Evolutionary conservation across 2,113 vertebrate genomes (phyloP).

Genomic region (Maylandia zebra): DNA sequence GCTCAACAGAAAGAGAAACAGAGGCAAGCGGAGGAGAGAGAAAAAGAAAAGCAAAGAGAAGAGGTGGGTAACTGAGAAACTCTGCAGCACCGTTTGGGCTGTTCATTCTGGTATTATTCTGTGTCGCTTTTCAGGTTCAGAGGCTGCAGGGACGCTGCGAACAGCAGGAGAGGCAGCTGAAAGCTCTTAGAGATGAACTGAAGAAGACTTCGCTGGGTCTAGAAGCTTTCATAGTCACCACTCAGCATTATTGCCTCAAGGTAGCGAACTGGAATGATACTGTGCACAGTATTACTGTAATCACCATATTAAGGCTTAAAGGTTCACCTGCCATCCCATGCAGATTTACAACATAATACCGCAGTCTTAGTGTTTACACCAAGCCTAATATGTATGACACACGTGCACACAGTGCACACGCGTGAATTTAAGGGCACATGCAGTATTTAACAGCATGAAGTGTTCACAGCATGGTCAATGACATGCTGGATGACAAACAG

Average conservation of each 20-base stretch:
- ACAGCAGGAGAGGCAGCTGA: constrained; percentile 78
- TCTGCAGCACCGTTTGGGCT: background rate
- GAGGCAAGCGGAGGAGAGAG: constrained; percentile 31
- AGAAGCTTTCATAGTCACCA: constrained; percentile 83
- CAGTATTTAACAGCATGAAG: constrained; percentile 8
- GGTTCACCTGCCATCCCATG: background rate
- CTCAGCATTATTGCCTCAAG: constrained; percentile 88
- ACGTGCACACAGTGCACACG: background rate
- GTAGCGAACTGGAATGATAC: constrained; percentile 28
- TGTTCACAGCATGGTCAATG: constrained; percentile 14
- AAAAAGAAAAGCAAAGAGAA: constrained; percentile 38
- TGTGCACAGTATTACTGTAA: background rate
- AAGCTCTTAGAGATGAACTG: constrained; percentile 72
- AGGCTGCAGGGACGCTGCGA: constrained; percentile 80
- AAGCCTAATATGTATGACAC: background rate
- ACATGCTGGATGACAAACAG: background rate
- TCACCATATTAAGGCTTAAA: background rate
- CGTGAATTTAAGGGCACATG: background rate
- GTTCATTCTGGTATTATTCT: background rate
- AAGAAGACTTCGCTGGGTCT: constrained; percentile 75
- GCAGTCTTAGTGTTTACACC: background rate
- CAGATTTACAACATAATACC: background rate
- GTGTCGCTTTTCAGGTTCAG: constrained; percentile 58
- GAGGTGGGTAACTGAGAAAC: constrained; percentile 39
- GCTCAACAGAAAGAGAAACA: constrained; percentile 59